Conservation (phyloP, 2,888 invertebrate species). For the Heliothis peltigera region DNA sequence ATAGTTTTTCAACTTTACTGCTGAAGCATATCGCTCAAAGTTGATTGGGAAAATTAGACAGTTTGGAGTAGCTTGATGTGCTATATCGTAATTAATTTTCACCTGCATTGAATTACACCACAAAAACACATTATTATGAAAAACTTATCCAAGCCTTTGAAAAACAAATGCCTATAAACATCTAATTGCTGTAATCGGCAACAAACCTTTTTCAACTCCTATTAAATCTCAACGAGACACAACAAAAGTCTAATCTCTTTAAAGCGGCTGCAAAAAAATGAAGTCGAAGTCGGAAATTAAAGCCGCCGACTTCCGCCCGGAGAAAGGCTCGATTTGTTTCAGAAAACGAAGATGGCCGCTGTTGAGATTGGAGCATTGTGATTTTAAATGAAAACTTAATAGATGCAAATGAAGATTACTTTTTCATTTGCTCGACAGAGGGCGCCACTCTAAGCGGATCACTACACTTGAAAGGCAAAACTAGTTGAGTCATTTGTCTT, state of each 20-base stretch:
- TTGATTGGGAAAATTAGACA: too few relatives aligned
- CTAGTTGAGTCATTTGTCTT: constrained; percentile 50
- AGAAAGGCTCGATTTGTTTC: constrained; percentile 74
- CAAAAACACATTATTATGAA: background rate
- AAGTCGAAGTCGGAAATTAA: constrained; percentile 75
- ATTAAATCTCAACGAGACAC: constrained; percentile 48
- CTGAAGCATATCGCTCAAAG: too few relatives aligned
- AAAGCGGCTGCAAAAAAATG: constrained; percentile 62
- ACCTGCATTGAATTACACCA: background rate
- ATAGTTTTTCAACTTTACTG: too few relatives aligned
- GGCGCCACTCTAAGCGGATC: constrained; percentile 37
- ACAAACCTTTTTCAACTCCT: constrained; percentile 29
- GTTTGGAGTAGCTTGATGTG: too few relatives aligned
- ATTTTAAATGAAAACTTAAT: constrained; percentile 70
- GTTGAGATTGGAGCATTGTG: constrained; percentile 62
- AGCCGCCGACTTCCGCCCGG: constrained; percentile 67
- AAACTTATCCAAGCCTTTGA: background rate
- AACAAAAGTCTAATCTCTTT: constrained; percentile 62
- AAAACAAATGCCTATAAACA: constrained; percentile 5
- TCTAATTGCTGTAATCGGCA: constrained; percentile 32
- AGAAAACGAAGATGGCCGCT: constrained; percentile 52
- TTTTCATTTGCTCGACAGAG: constrained; percentile 55
- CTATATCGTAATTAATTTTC: background rate
- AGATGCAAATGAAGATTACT: constrained; percentile 60
- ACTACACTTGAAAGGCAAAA: constrained; percentile 51